Evolutionary conservation across 2,888 invertebrate species (phyloP).

Genomic region (Thera britannica): DNA sequence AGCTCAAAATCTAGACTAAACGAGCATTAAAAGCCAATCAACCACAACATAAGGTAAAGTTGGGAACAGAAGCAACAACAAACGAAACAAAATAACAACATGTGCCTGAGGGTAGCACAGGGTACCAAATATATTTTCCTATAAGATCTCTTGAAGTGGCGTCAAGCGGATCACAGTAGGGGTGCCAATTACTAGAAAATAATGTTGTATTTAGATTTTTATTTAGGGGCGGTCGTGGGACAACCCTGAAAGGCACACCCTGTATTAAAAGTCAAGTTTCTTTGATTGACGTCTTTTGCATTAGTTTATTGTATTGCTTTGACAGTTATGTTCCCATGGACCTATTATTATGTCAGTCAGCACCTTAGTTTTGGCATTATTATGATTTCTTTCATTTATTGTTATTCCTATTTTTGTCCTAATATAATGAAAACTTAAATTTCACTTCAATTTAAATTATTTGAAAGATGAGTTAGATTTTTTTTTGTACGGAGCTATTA

Average conservation of each 20-base stretch:
- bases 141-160: conserved; percentile 80
- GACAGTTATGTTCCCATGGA: conserved; percentile 66
- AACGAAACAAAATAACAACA: conserved; percentile 73
- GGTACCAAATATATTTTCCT: conserved; percentile 71
- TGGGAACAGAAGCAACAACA: conserved; percentile 54
- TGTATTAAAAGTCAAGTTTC: conserved; percentile 76
- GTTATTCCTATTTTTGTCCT: background rate
- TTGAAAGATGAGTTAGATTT: too few species aligned
- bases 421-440: too few species aligned
- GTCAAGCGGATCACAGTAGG: conserved; percentile 78
- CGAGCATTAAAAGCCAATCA: conserved; percentile 2
- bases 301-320: conserved; percentile 70
- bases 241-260: conserved; percentile 79
- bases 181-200: conserved; percentile 83
- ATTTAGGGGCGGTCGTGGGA: conserved; percentile 84
- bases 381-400: conserved; percentile 25
- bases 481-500: too few species aligned
- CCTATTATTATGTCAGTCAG: conserved; percentile 46
- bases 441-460: too few species aligned
- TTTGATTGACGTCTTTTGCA: conserved; percentile 78
- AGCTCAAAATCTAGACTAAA: background rate
- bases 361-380: conserved; percentile 34
- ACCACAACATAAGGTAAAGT: conserved; percentile 17
- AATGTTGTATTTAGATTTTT: conserved; percentile 81
- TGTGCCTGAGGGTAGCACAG: conserved; percentile 60